Evolutionary conservation across 2,113 vertebrate species (phyloP).

Genomic region (Spheniscus mendiculus): DNA sequence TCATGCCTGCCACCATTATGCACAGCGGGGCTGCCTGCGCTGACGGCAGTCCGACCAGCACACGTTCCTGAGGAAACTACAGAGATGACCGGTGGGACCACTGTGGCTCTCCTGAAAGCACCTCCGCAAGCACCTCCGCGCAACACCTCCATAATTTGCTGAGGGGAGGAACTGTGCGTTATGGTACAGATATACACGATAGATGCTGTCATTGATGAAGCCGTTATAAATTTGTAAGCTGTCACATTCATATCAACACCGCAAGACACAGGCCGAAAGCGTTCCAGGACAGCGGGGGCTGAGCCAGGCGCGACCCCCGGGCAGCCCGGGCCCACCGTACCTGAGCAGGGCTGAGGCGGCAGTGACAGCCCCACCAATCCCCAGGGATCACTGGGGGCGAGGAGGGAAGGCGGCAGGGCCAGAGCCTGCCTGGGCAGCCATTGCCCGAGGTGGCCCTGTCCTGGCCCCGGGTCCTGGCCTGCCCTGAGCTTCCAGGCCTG

Average conservation of each 20-base stretch:
- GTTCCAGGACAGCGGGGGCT: rapidly evolving
- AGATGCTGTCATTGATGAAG: not conserved
- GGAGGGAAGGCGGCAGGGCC: not conserved
- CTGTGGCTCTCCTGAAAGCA: not conserved
- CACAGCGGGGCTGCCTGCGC: not conserved
- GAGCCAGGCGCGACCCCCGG: rapidly evolving
- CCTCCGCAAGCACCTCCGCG: no score
- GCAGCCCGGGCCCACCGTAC: not conserved
- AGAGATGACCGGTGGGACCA: rapidly evolving
- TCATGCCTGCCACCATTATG: rapidly evolving
- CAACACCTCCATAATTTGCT: not conserved
- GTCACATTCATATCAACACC: no score
- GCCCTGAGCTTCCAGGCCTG: rapidly evolving
- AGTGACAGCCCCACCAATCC: rapidly evolving
- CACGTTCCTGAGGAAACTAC: rapidly evolving
- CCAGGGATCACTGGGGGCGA: rapidly evolving
- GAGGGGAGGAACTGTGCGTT: not conserved
- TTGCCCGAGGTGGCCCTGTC: not conserved
- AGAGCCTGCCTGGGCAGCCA: not conserved
- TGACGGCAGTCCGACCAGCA: rapidly evolving
- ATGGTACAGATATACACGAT: rapidly evolving
- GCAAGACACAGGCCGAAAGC: rapidly evolving
- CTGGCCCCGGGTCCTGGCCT: rapidly evolving
- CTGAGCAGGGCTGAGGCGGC: rapidly evolving
- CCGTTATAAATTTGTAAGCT: rapidly evolving